Evolutionary conservation across 2,888 invertebrate genomes (phyloP).

Genomic region (Suillia variegata): DNA sequence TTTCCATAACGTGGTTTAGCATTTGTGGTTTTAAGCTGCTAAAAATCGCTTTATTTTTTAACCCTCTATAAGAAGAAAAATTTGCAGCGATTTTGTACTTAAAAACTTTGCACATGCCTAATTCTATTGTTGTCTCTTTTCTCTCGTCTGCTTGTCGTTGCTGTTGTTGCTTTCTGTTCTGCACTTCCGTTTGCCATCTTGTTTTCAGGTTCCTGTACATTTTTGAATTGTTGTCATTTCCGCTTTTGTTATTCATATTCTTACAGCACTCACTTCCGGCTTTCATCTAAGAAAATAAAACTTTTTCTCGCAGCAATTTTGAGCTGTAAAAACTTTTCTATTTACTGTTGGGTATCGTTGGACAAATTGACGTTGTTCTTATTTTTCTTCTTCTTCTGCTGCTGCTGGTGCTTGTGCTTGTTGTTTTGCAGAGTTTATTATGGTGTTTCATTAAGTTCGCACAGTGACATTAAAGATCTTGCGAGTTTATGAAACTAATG

Average conservation of each 20-base stretch:
- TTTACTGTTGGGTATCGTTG: not conserved
- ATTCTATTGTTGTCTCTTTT: too few species aligned
- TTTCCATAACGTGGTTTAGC: not conserved
- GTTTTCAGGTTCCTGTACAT: not conserved
- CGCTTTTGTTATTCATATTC: not conserved
- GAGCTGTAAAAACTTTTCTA: not conserved
- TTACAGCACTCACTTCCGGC: not conserved
- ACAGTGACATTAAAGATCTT: slow-evolving; percentile 1
- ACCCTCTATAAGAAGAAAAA: too few species aligned
- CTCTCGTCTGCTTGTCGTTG: too few species aligned
- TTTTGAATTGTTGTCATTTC: slow-evolving; percentile 2
- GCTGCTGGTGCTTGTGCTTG: not conserved
- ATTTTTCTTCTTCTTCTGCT: not conserved
- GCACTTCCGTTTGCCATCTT: slow-evolving; percentile 1
- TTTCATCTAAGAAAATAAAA: not conserved
- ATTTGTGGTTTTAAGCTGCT: not conserved
- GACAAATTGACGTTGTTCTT: not conserved
- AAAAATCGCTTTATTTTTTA: not conserved
- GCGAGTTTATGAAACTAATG: not conserved
- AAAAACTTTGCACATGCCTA: too few species aligned
- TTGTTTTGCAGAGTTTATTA: not conserved
- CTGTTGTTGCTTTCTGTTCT: too few species aligned
- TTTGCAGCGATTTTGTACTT: too few species aligned
- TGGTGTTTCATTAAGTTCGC: not conserved
- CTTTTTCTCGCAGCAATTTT: not conserved